Evolutionary conservation across 2,113 vertebrate species (phyloP), one percentile per base, ranked within the genome.

Genomic region (Philantomba maxwellii): DNA sequence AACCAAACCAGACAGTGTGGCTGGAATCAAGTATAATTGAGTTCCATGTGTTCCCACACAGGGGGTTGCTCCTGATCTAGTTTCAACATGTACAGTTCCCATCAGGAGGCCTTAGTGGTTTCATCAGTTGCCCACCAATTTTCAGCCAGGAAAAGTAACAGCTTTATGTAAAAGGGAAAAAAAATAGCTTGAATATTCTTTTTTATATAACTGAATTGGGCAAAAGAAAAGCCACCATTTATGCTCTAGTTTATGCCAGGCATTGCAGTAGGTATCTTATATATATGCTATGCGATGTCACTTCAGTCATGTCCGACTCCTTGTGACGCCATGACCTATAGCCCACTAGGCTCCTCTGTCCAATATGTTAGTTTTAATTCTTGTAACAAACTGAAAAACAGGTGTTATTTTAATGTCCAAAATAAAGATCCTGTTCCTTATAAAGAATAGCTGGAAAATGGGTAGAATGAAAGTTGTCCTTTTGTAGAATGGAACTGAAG

Each of bases 61-160:
- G 81, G 92, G 55, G 84, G 82, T 39, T 93, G 80, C 83, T 66
- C 84, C 90, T 89, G n/a, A 82, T 97, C 95, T 80, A 82, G 92
- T 91, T 95, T 89, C 92, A 86, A 93, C 92, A 94, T 8, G 87
- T 11, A 33, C 77, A 91, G 33, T 36, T 95, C 39, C 10, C 97
- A 98, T 96, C 95, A 97, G 92, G 97, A 97, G 55, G 91, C 82
- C 97, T 85, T 62, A 80, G 75, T 96, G 94, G 78, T 95, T 92
- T 96, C 70, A 95, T 91, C 75, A 77, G 53, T 96, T 97, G 95
- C 97, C 95, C 92, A 98, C 92, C 89, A 70, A 81, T 97, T 94
- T 97, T 97, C 96, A 94, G 57, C 19, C 95, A 97, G 66, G 94
- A 95, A 97, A 98, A 97, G 95, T 85, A 97, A 94, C 23, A 96